phyloP scores from a whole-genome alignment of 2,888 invertebrate species.

The Fissipunctia ypsillon region DNA sequence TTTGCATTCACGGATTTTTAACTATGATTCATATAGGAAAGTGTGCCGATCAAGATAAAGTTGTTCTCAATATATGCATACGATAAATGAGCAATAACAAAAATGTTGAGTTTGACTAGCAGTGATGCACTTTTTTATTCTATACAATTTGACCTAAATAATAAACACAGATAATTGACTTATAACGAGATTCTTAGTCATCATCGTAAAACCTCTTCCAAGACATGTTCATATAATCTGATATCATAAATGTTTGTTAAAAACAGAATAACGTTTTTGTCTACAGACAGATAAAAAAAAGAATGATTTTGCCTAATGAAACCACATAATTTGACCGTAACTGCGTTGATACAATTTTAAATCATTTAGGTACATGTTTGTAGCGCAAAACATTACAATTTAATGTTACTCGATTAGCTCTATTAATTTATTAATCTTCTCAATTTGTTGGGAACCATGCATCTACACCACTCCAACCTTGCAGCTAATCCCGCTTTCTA shows the following conservation, averaged over 20 bases:
- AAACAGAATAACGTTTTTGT: not conserved
- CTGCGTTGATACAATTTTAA: not conserved
- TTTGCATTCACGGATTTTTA: slow-evolving; percentile 28
- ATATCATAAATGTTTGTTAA: not conserved
- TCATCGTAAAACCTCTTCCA: not conserved
- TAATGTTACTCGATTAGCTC: too few species aligned
- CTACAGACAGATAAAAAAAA: too few species aligned
- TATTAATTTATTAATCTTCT: too few species aligned
- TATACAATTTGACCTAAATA: slow-evolving; percentile 32
- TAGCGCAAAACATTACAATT: too few species aligned
- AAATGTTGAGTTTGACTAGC: not conserved
- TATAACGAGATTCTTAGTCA: slow-evolving; percentile 3
- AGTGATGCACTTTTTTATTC: not conserved
- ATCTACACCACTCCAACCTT: slow-evolving; percentile 5
- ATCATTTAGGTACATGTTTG: not conserved
- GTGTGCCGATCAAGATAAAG: slow-evolving; percentile 43
- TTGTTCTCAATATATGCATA: slow-evolving; percentile 5
- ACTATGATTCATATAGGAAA: slow-evolving; percentile 41
- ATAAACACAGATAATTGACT: not conserved
- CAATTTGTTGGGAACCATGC: not conserved
- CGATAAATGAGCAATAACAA: not conserved
- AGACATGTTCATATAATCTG: not conserved
- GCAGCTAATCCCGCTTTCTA: slow-evolving; percentile 32
- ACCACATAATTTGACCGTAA: not conserved
- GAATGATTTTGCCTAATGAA: too few species aligned